Evolutionary conservation across 2,797 vertebrate genomes (phyloP).

Genomic region (Poeciliopsis paucimaculata): DNA sequence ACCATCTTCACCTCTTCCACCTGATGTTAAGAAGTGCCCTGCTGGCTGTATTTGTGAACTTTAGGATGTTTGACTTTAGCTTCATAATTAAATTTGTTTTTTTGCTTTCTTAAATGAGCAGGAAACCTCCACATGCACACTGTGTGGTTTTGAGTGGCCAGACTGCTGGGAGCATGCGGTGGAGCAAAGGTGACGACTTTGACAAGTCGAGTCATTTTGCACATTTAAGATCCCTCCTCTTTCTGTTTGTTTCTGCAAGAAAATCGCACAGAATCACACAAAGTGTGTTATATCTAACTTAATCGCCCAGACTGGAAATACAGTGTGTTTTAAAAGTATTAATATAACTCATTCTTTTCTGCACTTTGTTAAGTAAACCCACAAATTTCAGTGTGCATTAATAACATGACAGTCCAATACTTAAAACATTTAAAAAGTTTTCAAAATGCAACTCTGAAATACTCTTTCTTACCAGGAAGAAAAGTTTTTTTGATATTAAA

Average conservation of each 20-base stretch:
- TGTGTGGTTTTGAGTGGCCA: conserved; percentile 62
- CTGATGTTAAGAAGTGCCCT: background rate
- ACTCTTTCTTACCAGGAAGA: background rate
- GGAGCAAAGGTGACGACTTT: conserved; percentile 63
- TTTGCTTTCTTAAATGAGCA: background rate
- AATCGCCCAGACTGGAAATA: conserved; percentile 12
- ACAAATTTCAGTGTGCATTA: background rate
- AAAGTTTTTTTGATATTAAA: background rate
- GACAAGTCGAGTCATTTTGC: conserved; percentile 66
- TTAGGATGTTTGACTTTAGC: conserved; percentile 50
- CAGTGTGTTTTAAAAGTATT: background rate
- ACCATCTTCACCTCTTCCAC: conserved; percentile 59
- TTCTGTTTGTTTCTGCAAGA: conserved; percentile 52
- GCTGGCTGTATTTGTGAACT: conserved; percentile 29
- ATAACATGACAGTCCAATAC: background rate
- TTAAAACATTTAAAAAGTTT: background rate
- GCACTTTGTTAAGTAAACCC: background rate
- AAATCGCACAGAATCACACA: conserved; percentile 61
- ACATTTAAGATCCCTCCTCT: conserved; percentile 50
- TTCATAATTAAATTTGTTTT: background rate
- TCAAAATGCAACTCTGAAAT: background rate
- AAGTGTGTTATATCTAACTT: conserved; percentile 37
- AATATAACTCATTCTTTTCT: background rate
- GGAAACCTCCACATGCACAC: conserved; percentile 28
- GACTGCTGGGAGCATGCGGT: conserved; percentile 54